Evolutionary conservation across 1,140 invertebrate species (phyloP), one percentile per base, ranked within the genome.

Genomic region (Nasonia vitripennis): DNA sequence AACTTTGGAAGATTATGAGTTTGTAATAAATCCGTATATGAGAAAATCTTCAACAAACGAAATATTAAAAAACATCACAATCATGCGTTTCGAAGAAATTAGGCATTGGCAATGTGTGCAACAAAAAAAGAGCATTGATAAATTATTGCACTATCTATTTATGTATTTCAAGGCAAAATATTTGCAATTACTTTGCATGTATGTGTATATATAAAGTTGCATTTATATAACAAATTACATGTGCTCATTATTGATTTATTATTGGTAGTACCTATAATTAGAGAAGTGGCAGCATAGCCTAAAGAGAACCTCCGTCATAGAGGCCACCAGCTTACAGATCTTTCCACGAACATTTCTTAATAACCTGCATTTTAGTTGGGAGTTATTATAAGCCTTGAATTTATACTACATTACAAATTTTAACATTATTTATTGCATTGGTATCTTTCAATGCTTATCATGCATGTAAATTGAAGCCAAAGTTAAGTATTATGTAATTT

Each of bases 221-320:
- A 51, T 80, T 83, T 85, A 75, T 41, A 78, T 83, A 81, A 82
- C 17, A 88, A 85, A 87, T 85, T 48, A 88, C 79, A 84, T 87
- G 89, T 90, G 90, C 89, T 89, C 87, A 91, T 90, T 92, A 91
- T 91, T 91, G 86, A 90, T 90, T 92, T 87, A 86, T 90, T 91
- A 91, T 91, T 87, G 86, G 89, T 87, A 90, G 90, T 93, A 93
- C 93, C 93, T 93, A 93, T 93, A 90, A 92, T 93, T 92, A 89
- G 94, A 94, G 92, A 95, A 94, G 88, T 95, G 94, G 91, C 95
- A 94, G 94, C 95, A 96, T 90, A 95, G 91, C 90, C 94, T 94
- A 92, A 95, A 94, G 90, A 95, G 94, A 91, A 95, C 95, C 90
- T 95, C 94, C 89, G 95, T 93, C 90, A 95, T 90, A 89, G 95